Evolutionary conservation across 2,113 vertebrate genomes (phyloP).

Genomic region (Oreotrochilus melanogaster): DNA sequence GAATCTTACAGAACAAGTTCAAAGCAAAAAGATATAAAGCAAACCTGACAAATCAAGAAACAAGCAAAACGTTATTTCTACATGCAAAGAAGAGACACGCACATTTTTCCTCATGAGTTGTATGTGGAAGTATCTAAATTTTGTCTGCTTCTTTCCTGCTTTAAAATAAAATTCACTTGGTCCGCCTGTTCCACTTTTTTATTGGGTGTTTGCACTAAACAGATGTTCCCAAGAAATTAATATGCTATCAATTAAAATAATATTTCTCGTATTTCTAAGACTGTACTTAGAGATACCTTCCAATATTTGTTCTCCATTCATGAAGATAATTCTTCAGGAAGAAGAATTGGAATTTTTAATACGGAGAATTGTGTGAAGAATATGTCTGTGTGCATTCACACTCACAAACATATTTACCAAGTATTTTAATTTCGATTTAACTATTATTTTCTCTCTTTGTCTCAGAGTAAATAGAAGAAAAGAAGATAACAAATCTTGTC

Average conservation of each 20-base stretch:
- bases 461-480: background rate
- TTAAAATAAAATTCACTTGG: background rate
- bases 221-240: background rate
- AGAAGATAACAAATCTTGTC: background rate
- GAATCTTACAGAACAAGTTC: background rate
- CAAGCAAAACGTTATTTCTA: background rate
- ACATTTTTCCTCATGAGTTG: background rate
- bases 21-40: background rate
- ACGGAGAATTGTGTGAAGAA: background rate
- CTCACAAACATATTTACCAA: background rate
- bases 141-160: background rate
- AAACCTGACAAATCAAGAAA: background rate
- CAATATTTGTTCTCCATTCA: background rate
- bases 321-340: background rate
- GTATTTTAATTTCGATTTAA: background rate
- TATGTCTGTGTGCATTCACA: rapidly evolving
- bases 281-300: background rate
- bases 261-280: background rate
- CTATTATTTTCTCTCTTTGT: background rate
- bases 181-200: background rate
- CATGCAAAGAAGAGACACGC: background rate
- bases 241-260: background rate
- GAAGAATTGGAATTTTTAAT: background rate
- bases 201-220: background rate
- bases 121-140: background rate